phyloP scores from a whole-genome alignment of 2,113 vertebrate genomes.

The Dicrurus megarhynchus region DNA sequence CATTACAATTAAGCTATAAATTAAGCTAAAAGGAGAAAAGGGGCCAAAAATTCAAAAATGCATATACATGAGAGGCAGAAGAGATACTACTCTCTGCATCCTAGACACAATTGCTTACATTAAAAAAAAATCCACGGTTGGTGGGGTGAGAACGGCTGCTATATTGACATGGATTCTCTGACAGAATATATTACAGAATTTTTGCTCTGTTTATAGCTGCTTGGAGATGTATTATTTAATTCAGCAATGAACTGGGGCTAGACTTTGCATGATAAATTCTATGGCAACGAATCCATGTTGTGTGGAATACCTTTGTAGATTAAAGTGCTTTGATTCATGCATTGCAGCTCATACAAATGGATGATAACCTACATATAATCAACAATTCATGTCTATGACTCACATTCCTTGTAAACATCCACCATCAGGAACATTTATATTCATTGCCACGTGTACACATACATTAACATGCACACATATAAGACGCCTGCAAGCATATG shows the following conservation, averaged over 20 bases:
- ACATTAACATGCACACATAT: background rate
- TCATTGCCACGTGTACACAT: background rate
- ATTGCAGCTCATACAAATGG: background rate
- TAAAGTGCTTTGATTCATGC: constrained; percentile 35
- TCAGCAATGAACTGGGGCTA: background rate
- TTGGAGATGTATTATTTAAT: constrained; percentile 3
- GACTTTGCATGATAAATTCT: constrained; percentile 21
- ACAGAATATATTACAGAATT: background rate
- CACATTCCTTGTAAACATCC: background rate
- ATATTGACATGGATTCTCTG: background rate
- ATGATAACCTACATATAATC: background rate
- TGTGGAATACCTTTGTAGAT: constrained; percentile 31
- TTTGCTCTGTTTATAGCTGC: background rate
- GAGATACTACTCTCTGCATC: background rate
- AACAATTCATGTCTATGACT: background rate
- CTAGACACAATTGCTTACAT: background rate
- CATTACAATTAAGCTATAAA: background rate
- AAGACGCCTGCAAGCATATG: constrained; percentile 9
- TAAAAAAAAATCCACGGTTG: background rate
- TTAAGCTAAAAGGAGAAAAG: background rate
- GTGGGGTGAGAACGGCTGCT: background rate
- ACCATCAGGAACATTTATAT: background rate
- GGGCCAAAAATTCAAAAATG: background rate
- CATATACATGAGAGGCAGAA: background rate
- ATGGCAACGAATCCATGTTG: background rate